Evolutionary conservation across 2,797 vertebrate species (phyloP), one percentile per base, ranked within the genome.

Genomic region (Pangasius krempfi): DNA sequence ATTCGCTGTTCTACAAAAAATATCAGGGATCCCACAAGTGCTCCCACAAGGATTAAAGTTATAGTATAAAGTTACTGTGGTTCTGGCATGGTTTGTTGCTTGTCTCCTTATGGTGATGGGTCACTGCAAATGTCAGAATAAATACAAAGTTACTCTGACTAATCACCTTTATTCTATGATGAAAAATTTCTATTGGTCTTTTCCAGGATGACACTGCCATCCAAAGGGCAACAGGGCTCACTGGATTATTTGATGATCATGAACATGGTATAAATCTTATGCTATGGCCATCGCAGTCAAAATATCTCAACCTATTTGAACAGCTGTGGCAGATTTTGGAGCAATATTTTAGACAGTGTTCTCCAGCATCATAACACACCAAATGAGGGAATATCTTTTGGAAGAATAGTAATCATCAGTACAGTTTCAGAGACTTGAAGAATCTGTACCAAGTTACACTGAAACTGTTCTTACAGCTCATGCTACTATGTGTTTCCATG

Each of bases 91-190:
- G 27, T 52, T n/a, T 78, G 75, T 13, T 30, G 47, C 47, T 5
- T 27, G 40, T 76, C 2, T 44, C 44, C 10, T 27, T 50, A n/a
- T 4, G 2, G 44, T 50, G 12, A 76, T 1, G 9, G 27, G 16
- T 52, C 50, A 78, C 75, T 54, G 4, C 50, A 78, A 78, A 52
- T 30, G 75, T n/a, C 27, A 78, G 47, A 52, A 78, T 78, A 78
- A 78, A 16, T 30, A 22, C 75, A 78, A 52, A 78, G 14, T n/a
- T 30, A 30, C 0, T 78, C 75, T 52, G 27, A 30, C 27, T 78
- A 54, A 54, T 54, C 27, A 18, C 75, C 75, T 52, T 52, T 52
- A 52, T 16, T 27, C 73, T 13, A 50, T 50, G 0, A 27, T 75
- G 10, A 44, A 50, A 47, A 4, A 13, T 75, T 75, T 50, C 44